Evolutionary conservation across 2,797 vertebrate genomes (phyloP).

Genomic region (Hoplostethus atlanticus): DNA sequence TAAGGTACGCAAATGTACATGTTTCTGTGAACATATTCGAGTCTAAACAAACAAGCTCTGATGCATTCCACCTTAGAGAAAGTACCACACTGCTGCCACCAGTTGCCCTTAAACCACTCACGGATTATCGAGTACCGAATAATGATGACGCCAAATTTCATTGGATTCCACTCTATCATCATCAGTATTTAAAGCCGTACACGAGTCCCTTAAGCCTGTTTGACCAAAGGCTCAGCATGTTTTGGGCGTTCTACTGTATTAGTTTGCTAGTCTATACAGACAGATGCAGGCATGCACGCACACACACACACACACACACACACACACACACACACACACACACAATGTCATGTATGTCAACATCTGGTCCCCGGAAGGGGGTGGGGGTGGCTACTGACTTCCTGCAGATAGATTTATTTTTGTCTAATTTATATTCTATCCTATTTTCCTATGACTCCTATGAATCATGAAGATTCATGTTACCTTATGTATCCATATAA

Average conservation of each 20-base stretch:
- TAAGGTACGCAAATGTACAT: no score
- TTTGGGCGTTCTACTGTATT: conserved; percentile 28
- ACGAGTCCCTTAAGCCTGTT: conserved; percentile 30
- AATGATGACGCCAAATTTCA: conserved; percentile 46
- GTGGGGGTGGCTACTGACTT: conserved; percentile 5
- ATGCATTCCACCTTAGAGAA: conserved; percentile 18
- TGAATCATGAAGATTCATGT: not conserved
- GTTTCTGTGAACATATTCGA: no score
- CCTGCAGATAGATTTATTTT: conserved; percentile 16
- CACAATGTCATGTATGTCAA: conserved; percentile 25
- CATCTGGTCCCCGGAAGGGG: conserved; percentile 41
- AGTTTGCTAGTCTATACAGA: conserved; percentile 44
- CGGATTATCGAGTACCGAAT: conserved; percentile 54
- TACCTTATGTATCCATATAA: no score
- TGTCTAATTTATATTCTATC: not conserved
- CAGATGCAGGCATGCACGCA: conserved; percentile 27
- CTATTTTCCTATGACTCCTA: not conserved
- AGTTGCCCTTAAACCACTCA: conserved; percentile 23
- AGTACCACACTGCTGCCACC: conserved; percentile 20
- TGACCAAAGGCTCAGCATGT: conserved; percentile 22
- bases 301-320: not conserved
- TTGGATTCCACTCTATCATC: conserved; percentile 33
- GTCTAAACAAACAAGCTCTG: not conserved
- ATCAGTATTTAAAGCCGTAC: conserved; percentile 40
- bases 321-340: not conserved